Conservation (phyloP, 2,113 vertebrate species). For the Cebidichthys violaceus region DNA sequence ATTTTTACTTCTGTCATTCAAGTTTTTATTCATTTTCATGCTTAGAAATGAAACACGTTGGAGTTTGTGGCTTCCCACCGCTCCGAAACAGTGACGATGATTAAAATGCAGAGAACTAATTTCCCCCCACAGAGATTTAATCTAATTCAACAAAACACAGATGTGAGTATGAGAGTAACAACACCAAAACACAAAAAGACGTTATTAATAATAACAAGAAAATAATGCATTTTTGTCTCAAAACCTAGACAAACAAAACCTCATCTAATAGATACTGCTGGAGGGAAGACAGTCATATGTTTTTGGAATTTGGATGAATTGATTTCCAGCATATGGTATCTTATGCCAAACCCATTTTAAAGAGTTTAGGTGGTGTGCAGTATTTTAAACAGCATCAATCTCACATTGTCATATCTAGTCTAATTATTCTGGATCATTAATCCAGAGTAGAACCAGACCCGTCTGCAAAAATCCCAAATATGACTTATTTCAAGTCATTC, state of each 20-base stretch:
- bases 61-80: not conserved
- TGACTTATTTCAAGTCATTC: not conserved
- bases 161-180: not conserved
- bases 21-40: conserved; percentile 27
- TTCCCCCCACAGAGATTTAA: not conserved
- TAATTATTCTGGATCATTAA: not conserved
- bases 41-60: conserved; percentile 16
- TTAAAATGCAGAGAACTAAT: not conserved
- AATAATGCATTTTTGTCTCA: not conserved
- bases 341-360: not conserved
- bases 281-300: not conserved
- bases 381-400: not conserved
- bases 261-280: not conserved
- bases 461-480: not conserved
- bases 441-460: not conserved
- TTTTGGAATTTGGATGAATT: not conserved
- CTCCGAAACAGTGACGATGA: not conserved
- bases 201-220: not conserved
- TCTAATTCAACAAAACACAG: conserved; percentile 16
- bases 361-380: not conserved
- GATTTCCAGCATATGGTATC: not conserved
- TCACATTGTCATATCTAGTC: not conserved
- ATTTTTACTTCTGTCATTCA: not conserved
- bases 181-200: conserved; percentile 21
- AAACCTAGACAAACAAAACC: not conserved